Percentiles rank a stretch among this genome's conserved stretches.
These are phyloP conservation scores for Chondrosia reniformis DNA, from an alignment of 37 sponge, comb jelly and placozoan species.

Conservation along the genomic window DNA sequence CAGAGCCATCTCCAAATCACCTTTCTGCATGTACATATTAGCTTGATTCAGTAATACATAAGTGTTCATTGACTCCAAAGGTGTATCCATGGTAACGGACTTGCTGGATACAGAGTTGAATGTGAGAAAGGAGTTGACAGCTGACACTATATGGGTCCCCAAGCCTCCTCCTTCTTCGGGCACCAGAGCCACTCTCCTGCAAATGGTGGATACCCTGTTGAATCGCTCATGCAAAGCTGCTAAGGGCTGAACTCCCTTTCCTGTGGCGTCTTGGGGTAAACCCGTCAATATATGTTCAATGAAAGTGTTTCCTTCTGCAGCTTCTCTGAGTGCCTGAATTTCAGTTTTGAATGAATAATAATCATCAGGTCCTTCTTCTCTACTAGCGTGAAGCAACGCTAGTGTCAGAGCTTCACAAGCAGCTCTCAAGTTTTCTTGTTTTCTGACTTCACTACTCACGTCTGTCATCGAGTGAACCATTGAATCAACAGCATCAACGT, in stretches of 20 bases:
- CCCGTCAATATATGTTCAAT: conserved; percentile 39
- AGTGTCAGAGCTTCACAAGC: conserved; percentile 61
- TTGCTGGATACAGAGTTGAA: conserved; percentile 10
- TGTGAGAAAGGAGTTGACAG: conserved; percentile 46
- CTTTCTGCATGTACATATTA: conserved; percentile 21
- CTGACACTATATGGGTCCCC: conserved; percentile 57
- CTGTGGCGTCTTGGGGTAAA: conserved; percentile 49
- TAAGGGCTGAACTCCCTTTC: conserved; percentile 47
- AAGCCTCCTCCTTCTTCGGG: conserved; percentile 64
- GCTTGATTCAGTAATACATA: conserved; percentile 58
- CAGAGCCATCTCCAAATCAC: conserved; percentile 66
- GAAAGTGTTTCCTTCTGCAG: conserved; percentile 45
- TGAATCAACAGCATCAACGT: conserved; percentile 60
- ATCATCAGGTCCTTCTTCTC: conserved; percentile 12
- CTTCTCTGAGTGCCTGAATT: conserved; percentile 36
- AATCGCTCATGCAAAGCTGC: conserved; percentile 56
- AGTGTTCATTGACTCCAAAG: conserved; percentile 34
- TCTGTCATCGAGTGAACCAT: conserved; percentile 59
- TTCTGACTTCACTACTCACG: conserved; percentile 36
- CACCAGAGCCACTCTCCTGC: conserved; percentile 69
- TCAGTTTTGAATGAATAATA: conserved; percentile 22
- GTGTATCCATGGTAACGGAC: not conserved
- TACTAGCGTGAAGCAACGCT: conserved; percentile 30
- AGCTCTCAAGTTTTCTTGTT: conserved; percentile 43
- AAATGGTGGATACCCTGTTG: conserved; percentile 42